phyloP scores from a whole-genome alignment of 37 sponge, comb jelly and placozoan species.

The Oopsacas minuta region DNA sequence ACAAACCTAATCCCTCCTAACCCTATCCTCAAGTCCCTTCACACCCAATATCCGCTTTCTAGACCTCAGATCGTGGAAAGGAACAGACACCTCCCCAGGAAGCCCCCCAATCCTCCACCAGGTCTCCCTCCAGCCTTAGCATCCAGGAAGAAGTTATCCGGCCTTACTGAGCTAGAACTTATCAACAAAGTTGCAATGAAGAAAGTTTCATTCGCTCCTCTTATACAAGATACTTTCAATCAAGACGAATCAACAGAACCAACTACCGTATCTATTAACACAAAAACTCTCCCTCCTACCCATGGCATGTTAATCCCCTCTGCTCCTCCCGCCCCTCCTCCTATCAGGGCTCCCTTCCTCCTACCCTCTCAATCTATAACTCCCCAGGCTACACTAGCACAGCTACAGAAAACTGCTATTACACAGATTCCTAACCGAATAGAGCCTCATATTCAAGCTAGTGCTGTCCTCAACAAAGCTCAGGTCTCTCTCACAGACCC shows the following conservation, averaged over 20 bases:
- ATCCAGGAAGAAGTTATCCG: background rate
- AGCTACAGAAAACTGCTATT: background rate
- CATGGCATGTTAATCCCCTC: too few species aligned
- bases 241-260: background rate
- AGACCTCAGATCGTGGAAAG: background rate
- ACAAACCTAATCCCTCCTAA: background rate
- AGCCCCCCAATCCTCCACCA: constrained; percentile 39
- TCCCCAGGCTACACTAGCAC: background rate
- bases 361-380: background rate
- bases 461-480: background rate
- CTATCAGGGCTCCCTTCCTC: background rate
- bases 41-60: background rate
- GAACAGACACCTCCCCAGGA: background rate
- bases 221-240: background rate
- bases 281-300: background rate
- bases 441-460: background rate
- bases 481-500: constrained; percentile 13
- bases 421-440: background rate
- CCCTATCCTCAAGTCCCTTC: background rate
- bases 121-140: constrained; percentile 33
- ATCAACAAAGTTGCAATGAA: background rate
- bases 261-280: background rate
- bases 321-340: background rate
- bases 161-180: background rate
- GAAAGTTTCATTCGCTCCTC: constrained; percentile 9